phyloP scores from a whole-genome alignment of 2,888 invertebrate genomes.

The Platynereis dumerilii region DNA sequence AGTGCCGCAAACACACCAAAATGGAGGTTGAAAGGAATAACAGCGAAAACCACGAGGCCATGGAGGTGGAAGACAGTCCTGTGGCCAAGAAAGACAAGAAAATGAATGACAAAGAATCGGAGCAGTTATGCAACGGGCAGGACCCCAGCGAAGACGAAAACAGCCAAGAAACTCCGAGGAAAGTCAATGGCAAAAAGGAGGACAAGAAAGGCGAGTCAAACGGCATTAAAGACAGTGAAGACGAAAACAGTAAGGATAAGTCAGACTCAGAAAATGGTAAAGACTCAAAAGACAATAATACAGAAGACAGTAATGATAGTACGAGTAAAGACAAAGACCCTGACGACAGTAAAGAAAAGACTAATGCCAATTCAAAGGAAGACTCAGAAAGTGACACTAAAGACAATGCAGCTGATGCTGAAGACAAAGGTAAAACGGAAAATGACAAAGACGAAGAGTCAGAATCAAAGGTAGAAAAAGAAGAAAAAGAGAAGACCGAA shows the following conservation, averaged over 20 bases:
- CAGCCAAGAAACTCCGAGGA: background rate
- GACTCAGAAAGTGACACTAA: slow-evolving; percentile 1
- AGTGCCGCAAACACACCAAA: no score
- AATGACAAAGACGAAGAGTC: slow-evolving; percentile 6
- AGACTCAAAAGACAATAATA: background rate
- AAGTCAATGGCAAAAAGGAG: background rate
- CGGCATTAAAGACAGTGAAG: slow-evolving; percentile 1
- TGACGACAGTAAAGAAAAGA: background rate
- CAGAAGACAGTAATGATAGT: background rate
- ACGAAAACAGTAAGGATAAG: background rate
- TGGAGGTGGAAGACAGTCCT: slow-evolving; percentile 21
- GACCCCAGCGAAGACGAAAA: slow-evolving; percentile 2
- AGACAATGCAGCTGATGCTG: background rate
- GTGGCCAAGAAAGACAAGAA: slow-evolving; percentile 1
- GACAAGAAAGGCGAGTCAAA: background rate
- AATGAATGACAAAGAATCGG: background rate
- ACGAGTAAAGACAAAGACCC: background rate
- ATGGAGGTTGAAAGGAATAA: no score
- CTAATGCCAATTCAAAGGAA: background rate
- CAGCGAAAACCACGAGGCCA: background rate
- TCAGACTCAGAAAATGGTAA: background rate
- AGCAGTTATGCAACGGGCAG: slow-evolving; percentile 17
- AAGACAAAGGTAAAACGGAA: slow-evolving; percentile 5
- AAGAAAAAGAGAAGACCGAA: background rate
- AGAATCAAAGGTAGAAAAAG: slow-evolving; percentile 3